Conservation (phyloP, 2,113 vertebrate genomes). For the Ailurus styani region DNA sequence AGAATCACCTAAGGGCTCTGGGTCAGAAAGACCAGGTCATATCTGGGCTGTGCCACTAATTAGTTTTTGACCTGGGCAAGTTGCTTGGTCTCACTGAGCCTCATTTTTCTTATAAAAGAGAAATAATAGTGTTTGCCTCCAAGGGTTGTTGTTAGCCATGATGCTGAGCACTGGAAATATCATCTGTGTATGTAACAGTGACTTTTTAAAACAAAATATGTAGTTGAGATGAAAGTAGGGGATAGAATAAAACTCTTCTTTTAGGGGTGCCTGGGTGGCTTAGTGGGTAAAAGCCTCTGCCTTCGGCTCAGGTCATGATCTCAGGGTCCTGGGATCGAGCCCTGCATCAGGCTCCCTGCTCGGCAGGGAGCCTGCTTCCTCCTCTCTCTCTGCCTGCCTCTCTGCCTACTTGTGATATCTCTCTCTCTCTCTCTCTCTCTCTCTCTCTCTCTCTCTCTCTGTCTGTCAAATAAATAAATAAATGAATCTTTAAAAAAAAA, state of each 20-base stretch:
- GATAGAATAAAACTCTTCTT: not conserved
- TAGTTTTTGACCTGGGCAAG: not conserved
- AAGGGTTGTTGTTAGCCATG: not conserved
- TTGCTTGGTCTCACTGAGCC: not conserved
- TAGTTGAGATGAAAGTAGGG: not conserved
- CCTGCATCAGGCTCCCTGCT: too few relatives aligned
- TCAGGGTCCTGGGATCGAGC: too few relatives aligned
- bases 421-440: too few relatives aligned
- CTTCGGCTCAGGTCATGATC: too few relatives aligned
- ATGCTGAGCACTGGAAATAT: not conserved
- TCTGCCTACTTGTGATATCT: too few relatives aligned
- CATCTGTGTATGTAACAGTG: not conserved
- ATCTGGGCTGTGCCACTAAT: not conserved
- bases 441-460: too few relatives aligned
- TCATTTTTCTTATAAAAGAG: constrained; percentile 25
- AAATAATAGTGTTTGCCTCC: not conserved
- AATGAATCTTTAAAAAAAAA: too few relatives aligned
- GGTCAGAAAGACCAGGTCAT: not conserved
- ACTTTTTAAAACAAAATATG: constrained; percentile 20
- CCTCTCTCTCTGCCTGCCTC: too few relatives aligned
- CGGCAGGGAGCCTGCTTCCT: too few relatives aligned
- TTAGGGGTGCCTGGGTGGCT: too few relatives aligned
- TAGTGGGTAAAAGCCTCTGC: too few relatives aligned
- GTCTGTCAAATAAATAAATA: too few relatives aligned
- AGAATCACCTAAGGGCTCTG: not conserved